Evolutionary conservation across 2,888 invertebrate genomes (phyloP).

Genomic region (Diarsia brunnea): DNA sequence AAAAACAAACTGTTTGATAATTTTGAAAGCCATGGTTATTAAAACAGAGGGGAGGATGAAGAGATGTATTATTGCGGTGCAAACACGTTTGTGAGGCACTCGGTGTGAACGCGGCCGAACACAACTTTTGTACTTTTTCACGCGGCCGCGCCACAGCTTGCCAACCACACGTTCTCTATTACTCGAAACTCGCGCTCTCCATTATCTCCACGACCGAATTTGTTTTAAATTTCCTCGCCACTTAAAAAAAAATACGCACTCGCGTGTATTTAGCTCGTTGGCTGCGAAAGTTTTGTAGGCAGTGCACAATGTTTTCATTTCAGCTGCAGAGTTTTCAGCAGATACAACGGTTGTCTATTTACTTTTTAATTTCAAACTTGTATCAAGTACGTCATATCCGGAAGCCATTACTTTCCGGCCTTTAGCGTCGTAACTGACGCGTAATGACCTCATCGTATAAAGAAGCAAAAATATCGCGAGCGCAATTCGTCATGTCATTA

Average conservation of each 20-base stretch:
- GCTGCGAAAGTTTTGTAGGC: conserved; percentile 73
- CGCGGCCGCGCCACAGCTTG: conserved; percentile 80
- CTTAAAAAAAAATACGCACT: conserved; percentile 78
- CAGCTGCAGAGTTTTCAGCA: conserved; percentile 67
- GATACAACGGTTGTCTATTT: conserved; percentile 28
- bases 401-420: conserved; percentile 72
- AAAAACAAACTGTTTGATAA: conserved; percentile 1
- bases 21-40: conserved; percentile 14
- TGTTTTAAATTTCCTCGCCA: conserved; percentile 84
- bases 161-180: conserved; percentile 88
- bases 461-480: conserved; percentile 89
- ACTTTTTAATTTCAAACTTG: conserved; percentile 40
- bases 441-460: conserved; percentile 88
- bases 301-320: conserved; percentile 71
- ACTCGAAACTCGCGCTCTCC: conserved; percentile 87
- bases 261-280: conserved; percentile 73
- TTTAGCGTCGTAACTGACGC: conserved; percentile 80
- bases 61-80: conserved; percentile 60
- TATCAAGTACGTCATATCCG: conserved; percentile 68
- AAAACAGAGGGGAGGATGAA: conserved; percentile 22
- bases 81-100: conserved; percentile 71
- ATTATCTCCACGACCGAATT: conserved; percentile 87
- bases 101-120: conserved; percentile 74
- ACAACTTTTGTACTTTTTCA: conserved; percentile 89
- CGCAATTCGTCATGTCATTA: conserved; percentile 91